phyloP scores from a whole-genome alignment of 2,113 vertebrate species.

The Motacilla alba region DNA sequence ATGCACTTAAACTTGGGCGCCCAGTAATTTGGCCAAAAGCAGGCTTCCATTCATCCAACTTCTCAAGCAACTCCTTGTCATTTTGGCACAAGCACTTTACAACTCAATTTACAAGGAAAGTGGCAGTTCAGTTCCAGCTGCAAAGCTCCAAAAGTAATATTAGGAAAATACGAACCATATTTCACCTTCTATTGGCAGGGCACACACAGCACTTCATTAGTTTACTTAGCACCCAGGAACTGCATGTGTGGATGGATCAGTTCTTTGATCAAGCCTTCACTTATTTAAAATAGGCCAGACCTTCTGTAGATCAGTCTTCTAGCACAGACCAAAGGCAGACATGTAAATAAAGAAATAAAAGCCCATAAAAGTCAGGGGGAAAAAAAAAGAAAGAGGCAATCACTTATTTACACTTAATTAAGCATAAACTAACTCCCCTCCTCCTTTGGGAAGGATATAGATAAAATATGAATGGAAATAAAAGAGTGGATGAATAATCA shows the following conservation, averaged over 20 bases:
- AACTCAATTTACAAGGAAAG: conserved; percentile 55
- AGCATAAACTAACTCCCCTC: conserved; percentile 67
- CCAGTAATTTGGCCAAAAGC: conserved; percentile 43
- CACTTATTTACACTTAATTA: conserved; percentile 74
- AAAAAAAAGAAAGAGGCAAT: conserved; percentile 32
- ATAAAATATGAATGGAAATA: conserved; percentile 59
- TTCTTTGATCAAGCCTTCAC: conserved; percentile 52
- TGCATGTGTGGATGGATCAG: neutral
- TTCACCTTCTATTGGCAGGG: conserved; percentile 46
- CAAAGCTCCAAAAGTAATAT: conserved; percentile 50
- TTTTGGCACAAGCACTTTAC: conserved; percentile 59
- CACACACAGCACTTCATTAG: conserved; percentile 32
- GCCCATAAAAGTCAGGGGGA: neutral
- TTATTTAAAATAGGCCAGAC: neutral
- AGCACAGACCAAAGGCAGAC: conserved; percentile 24
- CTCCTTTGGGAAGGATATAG: conserved; percentile 59
- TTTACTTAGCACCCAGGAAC: conserved; percentile 62
- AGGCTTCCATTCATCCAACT: conserved; percentile 41
- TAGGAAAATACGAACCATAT: conserved; percentile 42
- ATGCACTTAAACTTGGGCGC: conserved; percentile 11
- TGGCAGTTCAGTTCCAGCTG: conserved; percentile 19
- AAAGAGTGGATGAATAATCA: conserved; percentile 44
- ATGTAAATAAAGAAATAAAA: conserved; percentile 2
- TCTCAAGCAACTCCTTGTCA: conserved; percentile 42
- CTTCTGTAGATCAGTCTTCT: conserved; percentile 46